Evolutionary conservation across 2,888 invertebrate species (phyloP), one percentile per base, ranked within the genome.

Genomic region (Amiota mariae): DNA sequence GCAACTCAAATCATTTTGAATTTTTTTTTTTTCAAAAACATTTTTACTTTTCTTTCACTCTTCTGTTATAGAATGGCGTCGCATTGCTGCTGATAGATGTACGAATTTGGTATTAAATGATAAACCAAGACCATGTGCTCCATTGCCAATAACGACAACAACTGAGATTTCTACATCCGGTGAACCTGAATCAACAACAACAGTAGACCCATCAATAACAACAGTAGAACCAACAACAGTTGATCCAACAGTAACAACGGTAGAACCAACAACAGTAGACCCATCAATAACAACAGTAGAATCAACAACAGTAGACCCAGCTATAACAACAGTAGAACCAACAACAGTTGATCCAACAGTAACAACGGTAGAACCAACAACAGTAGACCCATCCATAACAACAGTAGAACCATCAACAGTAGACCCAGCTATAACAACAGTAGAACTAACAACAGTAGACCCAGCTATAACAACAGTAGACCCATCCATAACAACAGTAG

Each of bases 1-100:
- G 8, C 71, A 47, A 46, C 0, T n/a, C 12, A 12, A n/a, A 51
- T 36, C 36, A 2, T 36, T 36, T 36, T 4, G 6, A 36, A 6
- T 0, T 6, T 36, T 46, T 8, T 11, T 0, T 10, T 36, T 46
- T 8, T 11, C 0, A 10, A 11, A 20, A 12, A 10, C 13, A 18
- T 20, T 2, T 9, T 20, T 15, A n/a, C 15, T 18, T 15, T 11
- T 1, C 15, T 1, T 56, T 18, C 4, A 18, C 11, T 8, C 13
- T 54, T 11, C 9, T 0, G 8, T 2, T 74, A 8, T 12, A 82
- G 82, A 80, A 68, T 85, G 85, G 85, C 48, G 70, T 18, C 80
- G 72, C n/a, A 75, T 77, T 8, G 72, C 79, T 11, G 76, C 51
- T 46, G 72, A 70, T 20, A 80, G 57, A 36, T 83, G 82, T 70